Conservation (phyloP, 2,888 invertebrate species). For the Maniola hyperantus region DNA sequence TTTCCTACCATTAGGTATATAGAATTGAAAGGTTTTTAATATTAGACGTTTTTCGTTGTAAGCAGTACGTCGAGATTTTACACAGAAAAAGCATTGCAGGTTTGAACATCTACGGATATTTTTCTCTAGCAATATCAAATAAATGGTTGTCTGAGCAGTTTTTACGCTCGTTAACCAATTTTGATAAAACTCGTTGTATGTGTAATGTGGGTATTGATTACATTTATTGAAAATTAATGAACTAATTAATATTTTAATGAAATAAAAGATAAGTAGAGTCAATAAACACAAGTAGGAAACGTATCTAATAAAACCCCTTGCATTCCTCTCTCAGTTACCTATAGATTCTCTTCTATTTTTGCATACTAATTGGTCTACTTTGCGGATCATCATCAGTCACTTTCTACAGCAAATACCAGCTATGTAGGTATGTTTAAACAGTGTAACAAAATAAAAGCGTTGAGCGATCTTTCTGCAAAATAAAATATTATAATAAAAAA, state of each 20-base stretch:
- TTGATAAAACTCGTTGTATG: neutral
- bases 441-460: conserved; percentile 34
- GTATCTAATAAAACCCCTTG: conserved; percentile 10
- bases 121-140: neutral
- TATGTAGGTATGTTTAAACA: too few relatives aligned
- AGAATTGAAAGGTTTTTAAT: conserved; percentile 39
- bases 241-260: neutral
- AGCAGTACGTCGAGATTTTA: conserved; percentile 32
- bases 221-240: too few relatives aligned
- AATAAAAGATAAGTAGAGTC: neutral
- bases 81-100: conserved; percentile 15
- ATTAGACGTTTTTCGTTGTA: conserved; percentile 39
- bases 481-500: conserved; percentile 48
- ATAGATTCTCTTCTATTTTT: conserved; percentile 1
- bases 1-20: conserved; percentile 41
- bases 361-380: conserved; percentile 21
- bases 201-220: neutral
- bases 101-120: neutral
- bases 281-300: neutral
- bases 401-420: conserved; percentile 23
- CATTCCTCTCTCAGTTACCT: conserved; percentile 1
- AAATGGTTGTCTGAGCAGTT: neutral
- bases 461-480: conserved; percentile 52
- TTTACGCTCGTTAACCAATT: neutral
- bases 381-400: conserved; percentile 28